Conservation (phyloP, 2,113 vertebrate species). For the Perca fluviatilis region DNA sequence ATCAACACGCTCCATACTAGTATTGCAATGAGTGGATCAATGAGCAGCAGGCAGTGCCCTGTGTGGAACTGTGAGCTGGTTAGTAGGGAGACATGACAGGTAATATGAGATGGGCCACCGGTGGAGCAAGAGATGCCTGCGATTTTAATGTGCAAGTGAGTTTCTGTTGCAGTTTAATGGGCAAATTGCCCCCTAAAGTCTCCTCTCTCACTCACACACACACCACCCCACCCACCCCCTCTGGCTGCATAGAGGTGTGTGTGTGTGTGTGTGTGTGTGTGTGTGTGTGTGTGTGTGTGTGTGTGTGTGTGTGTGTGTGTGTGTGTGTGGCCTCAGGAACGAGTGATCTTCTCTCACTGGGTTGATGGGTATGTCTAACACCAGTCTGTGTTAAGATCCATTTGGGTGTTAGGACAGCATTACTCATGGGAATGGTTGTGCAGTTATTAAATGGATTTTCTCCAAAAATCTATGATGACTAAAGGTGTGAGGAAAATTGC, state of each 20-base stretch:
- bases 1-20: constrained; percentile 19
- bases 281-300: constrained; percentile 26
- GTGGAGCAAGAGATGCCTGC: constrained; percentile 28
- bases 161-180: constrained; percentile 57
- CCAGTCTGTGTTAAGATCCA: constrained; percentile 4
- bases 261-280: constrained; percentile 26
- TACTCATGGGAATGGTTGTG: neutral
- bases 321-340: constrained; percentile 42
- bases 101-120: constrained; percentile 34
- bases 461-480: constrained; percentile 38
- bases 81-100: constrained; percentile 22
- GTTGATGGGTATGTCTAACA: constrained; percentile 37
- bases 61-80: constrained; percentile 3
- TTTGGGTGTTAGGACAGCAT: constrained; percentile 1
- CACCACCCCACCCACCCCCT: neutral
- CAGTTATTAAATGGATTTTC: neutral
- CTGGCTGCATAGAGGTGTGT: constrained; percentile 19
- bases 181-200: constrained; percentile 24
- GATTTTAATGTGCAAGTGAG: constrained; percentile 53
- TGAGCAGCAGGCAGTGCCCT: neutral
- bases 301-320: constrained; percentile 28
- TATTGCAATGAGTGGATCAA: constrained; percentile 22
- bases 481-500: constrained; percentile 27
- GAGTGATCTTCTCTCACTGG: constrained; percentile 17
- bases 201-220: neutral